A percentile compares a stretch with the other conserved stretches of the same genome.
Evolutionary conservation across 2,888 invertebrate genomes (phyloP).

Genomic region (Platycheirus rosarum): DNA sequence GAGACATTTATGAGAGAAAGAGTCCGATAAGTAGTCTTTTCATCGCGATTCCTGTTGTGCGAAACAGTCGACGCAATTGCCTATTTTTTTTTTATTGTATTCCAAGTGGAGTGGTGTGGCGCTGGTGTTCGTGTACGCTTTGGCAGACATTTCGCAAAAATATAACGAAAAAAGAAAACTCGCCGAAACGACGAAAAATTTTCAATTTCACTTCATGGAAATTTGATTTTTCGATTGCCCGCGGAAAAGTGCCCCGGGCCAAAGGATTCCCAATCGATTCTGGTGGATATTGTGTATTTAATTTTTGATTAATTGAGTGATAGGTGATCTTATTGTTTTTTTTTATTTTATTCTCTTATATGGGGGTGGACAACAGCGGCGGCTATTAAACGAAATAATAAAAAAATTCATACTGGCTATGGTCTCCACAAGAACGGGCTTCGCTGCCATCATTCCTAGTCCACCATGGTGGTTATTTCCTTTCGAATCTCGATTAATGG

Average conservation of each 20-base stretch:
- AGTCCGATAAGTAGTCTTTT: conserved; percentile 4
- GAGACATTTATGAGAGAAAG: conserved; percentile 9
- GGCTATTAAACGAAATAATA: conserved; percentile 45
- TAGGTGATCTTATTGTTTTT: conserved; percentile 19
- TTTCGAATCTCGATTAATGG: conserved; percentile 19
- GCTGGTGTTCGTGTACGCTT: conserved; percentile 72
- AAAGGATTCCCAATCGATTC: conserved; percentile 54
- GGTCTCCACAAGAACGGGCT: conserved; percentile 64
- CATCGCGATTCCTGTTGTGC: conserved; percentile 30
- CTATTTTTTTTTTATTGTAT: conserved; percentile 12
- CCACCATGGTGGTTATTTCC: conserved; percentile 66
- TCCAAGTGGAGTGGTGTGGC: conserved; percentile 47
- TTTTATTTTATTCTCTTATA: conserved; percentile 33
- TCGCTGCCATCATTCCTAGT: conserved; percentile 45
- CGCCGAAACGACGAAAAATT: conserved; percentile 58
- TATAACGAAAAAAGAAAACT: conserved; percentile 65
- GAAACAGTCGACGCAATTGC: conserved; percentile 48
- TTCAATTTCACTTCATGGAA: conserved; percentile 49
- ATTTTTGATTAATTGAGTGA: conserved; percentile 21
- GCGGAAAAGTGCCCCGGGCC: conserved; percentile 39
- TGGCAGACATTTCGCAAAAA: conserved; percentile 74
- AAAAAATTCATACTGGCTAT: conserved; percentile 65
- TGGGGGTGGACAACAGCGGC: conserved; percentile 66
- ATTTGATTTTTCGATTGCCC: conserved; percentile 48
- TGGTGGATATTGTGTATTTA: conserved; percentile 57